Evolutionary conservation across 2,113 vertebrate species (phyloP).

Genomic region (Albula goreensis): DNA sequence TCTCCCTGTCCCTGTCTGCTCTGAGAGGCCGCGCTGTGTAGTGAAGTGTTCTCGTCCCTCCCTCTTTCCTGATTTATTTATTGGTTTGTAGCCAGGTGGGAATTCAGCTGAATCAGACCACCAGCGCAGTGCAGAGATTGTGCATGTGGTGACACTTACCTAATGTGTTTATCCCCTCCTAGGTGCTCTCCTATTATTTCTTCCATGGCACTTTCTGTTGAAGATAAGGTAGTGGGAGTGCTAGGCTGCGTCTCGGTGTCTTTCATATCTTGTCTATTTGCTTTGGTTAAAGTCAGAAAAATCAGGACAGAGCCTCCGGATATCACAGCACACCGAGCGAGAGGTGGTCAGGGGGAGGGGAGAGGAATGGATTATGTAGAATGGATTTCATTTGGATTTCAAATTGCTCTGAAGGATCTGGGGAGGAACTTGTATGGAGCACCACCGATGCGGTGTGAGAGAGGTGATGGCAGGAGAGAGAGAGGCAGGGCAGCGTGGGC

Average conservation of each 20-base stretch:
- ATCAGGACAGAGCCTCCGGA: not conserved
- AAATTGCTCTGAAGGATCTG: not conserved
- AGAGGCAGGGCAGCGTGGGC: not conserved
- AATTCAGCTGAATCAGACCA: not conserved
- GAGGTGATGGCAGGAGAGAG: not conserved
- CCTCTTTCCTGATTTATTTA: not conserved
- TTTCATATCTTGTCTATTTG: not conserved
- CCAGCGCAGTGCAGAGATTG: not conserved
- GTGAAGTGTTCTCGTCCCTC: not conserved
- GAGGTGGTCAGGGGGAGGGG: not conserved
- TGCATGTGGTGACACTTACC: not conserved
- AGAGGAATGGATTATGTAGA: not conserved
- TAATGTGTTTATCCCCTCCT: not conserved
- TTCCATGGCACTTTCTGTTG: not conserved
- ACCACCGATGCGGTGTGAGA: not conserved
- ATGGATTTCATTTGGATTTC: not conserved
- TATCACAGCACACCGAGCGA: not conserved
- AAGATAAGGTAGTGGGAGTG: not conserved
- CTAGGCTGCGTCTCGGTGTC: not conserved
- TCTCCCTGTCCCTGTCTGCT: not conserved
- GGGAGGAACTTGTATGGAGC: not conserved
- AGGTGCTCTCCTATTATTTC: not conserved
- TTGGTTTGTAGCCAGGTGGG: not conserved
- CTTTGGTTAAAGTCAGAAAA: not conserved
- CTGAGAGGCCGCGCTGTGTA: not conserved